Conservation (phyloP, 2,888 invertebrate genomes). For the Argynnis bischoffii region DNA sequence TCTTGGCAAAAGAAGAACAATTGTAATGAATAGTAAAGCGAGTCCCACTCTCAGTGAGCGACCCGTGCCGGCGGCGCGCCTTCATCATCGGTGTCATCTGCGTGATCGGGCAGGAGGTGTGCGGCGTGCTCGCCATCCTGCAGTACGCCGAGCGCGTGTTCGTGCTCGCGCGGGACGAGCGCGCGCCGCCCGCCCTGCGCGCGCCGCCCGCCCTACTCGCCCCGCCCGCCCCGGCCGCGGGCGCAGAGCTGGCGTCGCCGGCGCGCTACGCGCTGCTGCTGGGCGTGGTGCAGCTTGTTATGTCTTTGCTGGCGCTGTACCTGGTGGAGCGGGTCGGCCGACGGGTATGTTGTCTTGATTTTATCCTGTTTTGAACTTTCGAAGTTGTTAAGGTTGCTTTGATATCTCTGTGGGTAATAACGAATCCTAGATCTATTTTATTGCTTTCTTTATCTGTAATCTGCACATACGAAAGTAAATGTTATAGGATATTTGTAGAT, state of each 20-base stretch:
- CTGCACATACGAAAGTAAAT: no score
- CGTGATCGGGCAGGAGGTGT: conserved; percentile 65
- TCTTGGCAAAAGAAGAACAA: no score
- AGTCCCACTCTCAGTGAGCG: conserved; percentile 49
- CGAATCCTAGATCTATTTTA: no score
- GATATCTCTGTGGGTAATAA: no score
- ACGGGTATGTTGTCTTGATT: conserved; percentile 49
- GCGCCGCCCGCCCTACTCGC: neutral
- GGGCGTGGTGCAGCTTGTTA: conserved; percentile 56
- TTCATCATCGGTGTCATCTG: conserved; percentile 53
- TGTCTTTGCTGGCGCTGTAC: conserved; percentile 55
- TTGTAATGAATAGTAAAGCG: no score
- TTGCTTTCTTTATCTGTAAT: no score
- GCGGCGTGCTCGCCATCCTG: conserved; percentile 63
- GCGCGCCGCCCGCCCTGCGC: neutral
- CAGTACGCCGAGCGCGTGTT: conserved; percentile 70
- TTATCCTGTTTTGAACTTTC: neutral
- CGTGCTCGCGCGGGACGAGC: conserved; percentile 49
- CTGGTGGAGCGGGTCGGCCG: conserved; percentile 62
- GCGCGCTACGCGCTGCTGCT: conserved; percentile 56
- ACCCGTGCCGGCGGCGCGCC: conserved; percentile 54
- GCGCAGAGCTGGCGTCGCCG: conserved; percentile 44
- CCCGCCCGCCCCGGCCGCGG: neutral
- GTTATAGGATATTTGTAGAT: no score
- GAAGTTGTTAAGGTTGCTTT: no score